Evolutionary conservation across 2,797 vertebrate species (phyloP).

Genomic region (Todus mexicanus): DNA sequence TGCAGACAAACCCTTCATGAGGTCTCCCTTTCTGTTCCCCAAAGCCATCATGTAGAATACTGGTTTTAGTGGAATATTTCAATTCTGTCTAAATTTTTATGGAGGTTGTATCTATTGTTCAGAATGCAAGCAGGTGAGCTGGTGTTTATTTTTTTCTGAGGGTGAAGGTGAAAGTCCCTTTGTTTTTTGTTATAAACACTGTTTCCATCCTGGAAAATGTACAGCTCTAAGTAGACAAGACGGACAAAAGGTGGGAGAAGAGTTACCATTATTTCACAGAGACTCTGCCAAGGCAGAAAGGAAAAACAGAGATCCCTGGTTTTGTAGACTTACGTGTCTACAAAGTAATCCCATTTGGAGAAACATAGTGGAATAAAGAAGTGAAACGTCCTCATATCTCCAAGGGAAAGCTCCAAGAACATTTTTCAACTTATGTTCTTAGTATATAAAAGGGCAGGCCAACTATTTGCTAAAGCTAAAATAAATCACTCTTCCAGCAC

Average conservation of each 20-base stretch:
- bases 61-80: not conserved
- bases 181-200: not conserved
- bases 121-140: not conserved
- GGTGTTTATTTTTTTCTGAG: not conserved
- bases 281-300: not conserved
- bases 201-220: not conserved
- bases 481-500: not conserved
- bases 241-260: not conserved
- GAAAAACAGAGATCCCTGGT: not conserved
- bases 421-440: not conserved
- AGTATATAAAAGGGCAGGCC: not conserved
- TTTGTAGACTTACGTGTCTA: not conserved
- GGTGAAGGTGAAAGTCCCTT: not conserved
- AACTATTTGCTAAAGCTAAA: not conserved
- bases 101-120: not conserved
- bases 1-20: not conserved
- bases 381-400: not conserved
- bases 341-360: not conserved
- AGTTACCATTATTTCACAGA: not conserved
- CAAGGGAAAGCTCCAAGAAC: not conserved
- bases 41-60: not conserved
- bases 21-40: not conserved
- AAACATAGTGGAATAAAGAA: not conserved
- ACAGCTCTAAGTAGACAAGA: not conserved
- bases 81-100: not conserved